phyloP scores from a whole-genome alignment of 2,797 vertebrate species.

The Sphaeramia orbicularis region DNA sequence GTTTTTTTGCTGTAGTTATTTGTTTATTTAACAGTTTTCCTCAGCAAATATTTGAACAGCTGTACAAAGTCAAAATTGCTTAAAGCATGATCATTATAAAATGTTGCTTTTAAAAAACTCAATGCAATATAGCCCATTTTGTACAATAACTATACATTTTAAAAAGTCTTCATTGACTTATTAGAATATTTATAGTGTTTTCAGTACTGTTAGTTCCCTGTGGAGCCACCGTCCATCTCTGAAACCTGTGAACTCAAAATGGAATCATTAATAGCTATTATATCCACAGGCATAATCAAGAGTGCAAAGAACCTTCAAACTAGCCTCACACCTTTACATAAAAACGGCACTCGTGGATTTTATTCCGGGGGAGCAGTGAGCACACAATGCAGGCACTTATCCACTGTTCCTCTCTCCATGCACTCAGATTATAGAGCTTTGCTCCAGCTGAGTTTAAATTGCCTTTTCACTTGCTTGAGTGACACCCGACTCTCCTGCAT shows the following conservation, averaged over 20 bases:
- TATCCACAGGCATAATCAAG: constrained; percentile 21
- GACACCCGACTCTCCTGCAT: not conserved
- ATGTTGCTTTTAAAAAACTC: not conserved
- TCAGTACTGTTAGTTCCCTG: not conserved
- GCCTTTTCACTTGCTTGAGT: constrained; percentile 36
- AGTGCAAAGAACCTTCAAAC: constrained; percentile 23
- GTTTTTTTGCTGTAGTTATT: constrained; percentile 1
- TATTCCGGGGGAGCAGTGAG: constrained; percentile 19
- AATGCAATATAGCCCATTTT: not conserved
- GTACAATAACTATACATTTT: not conserved
- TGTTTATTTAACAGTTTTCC: too few relatives aligned
- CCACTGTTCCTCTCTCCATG: constrained; percentile 26
- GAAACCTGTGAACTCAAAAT: constrained; percentile 17
- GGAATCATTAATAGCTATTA: constrained; percentile 15
- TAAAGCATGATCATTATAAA: not conserved
- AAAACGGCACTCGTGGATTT: constrained; percentile 18
- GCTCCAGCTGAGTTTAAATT: constrained; percentile 42
- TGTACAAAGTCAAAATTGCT: not conserved
- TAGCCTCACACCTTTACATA: constrained; percentile 10
- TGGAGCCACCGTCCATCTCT: not conserved
- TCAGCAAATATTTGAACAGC: not conserved
- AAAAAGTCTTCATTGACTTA: too few relatives aligned
- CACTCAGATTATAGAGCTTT: constrained; percentile 18
- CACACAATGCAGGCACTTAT: constrained; percentile 32
- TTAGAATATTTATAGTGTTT: not conserved